Evolutionary conservation across 2,797 vertebrate genomes (phyloP).

Genomic region (Glyptemys insculpta): DNA sequence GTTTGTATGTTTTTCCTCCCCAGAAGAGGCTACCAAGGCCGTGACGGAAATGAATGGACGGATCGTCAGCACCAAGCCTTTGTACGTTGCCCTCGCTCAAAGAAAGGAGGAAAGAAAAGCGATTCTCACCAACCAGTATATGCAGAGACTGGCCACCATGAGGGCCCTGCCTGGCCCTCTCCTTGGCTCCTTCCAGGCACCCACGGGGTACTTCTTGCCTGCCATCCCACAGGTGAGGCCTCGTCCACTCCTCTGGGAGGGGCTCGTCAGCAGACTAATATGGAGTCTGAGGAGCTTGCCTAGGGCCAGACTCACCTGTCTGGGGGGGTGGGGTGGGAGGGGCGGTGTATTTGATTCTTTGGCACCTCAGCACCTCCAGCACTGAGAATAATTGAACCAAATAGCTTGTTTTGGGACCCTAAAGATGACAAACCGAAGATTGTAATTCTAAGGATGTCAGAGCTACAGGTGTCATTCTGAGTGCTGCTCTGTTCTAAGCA

Average conservation of each 20-base stretch:
- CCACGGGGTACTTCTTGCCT: conserved; percentile 89
- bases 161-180: conserved; percentile 87
- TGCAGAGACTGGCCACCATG: conserved; percentile 92
- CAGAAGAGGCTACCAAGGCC: conserved; percentile 98
- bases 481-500: background rate
- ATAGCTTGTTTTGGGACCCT: background rate
- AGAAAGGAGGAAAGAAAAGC: conserved; percentile 97
- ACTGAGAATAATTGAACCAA: background rate
- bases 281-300: background rate
- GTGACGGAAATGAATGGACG: conserved; percentile 98
- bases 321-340: background rate
- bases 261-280: background rate
- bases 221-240: conserved; percentile 89
- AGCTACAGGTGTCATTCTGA: background rate
- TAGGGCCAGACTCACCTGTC: background rate
- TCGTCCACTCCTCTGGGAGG: background rate
- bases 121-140: conserved; percentile 96
- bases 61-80: conserved; percentile 95
- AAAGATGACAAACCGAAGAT: background rate
- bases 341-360: background rate
- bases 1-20: conserved; percentile 98
- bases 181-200: conserved; percentile 90
- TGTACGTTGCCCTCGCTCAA: conserved; percentile 96
- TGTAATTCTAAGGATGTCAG: background rate
- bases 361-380: background rate